Evolutionary conservation across 1,140 invertebrate species (phyloP), one percentile per base, ranked within the genome.

Genomic region (Orussus abietinus): DNA sequence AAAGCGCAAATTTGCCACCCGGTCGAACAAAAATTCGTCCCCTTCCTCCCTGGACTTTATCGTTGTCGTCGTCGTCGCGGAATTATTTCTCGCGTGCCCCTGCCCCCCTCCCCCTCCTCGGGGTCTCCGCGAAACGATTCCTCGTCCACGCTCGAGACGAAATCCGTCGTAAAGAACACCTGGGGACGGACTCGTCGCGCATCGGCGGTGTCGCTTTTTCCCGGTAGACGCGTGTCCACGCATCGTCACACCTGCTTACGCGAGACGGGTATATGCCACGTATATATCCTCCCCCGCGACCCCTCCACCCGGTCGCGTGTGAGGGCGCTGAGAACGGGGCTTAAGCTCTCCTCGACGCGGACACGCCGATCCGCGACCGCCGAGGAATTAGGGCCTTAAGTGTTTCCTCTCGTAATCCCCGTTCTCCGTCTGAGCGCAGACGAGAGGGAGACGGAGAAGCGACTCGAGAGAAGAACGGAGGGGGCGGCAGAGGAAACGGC

Each of bases 191-290:
- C 43, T 45, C 50, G 44, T 37, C 46, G 51, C 45, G 43, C 39
- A 44, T 52, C 49, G 40, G n/a, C n/a, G n/a, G n/a, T n/a, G 40
- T 38, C 32, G 42, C 42, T 33, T 51, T 59, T 72, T 68, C 67
- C 61, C 57, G 59, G 68, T 68, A 68, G 59, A 69, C 60, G 68
- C 68, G 66, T 72, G 69, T 72, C 62, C 59, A 49, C 54, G 68
- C 69, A 72, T 71, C 68, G 66, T 70, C 68, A 70, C 68, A 70
- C 69, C 64, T 72, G 65, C 66, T 72, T 72, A 66, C 56, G 62
- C 38, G 57, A 66, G 63, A 49, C 51, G 36, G 50, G 45, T 55
- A 51, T 56, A 53, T 52, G 51, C 52, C 42, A 38, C 47, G 41
- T 49, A 51, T n/a, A 33, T 25, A 46, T 55, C 51, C 56, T 49